These are phyloP conservation scores for Oncorhynchus tshawytscha DNA, from an alignment of 2,113 vertebrate genomes.

Conservation along the genomic window DNA sequence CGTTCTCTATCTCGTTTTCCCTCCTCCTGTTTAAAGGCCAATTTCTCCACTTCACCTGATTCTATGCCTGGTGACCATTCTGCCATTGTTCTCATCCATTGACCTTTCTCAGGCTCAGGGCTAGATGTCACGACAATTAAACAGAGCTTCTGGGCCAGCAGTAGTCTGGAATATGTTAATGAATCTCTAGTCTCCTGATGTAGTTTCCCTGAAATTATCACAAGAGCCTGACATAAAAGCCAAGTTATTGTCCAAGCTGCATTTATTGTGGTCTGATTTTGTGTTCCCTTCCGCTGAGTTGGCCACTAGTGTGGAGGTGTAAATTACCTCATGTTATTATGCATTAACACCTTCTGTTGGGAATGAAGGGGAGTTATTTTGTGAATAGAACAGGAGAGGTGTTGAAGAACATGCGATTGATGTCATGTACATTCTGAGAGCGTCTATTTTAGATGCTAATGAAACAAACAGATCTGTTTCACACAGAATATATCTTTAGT, in stretches of 20 bases:
- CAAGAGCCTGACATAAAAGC: not conserved
- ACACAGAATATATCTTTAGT: not conserved
- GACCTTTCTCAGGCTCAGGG: slow-evolving; percentile 47
- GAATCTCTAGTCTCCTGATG: slow-evolving; percentile 8
- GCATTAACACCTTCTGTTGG: slow-evolving; percentile 1
- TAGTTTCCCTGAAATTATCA: slow-evolving; percentile 5
- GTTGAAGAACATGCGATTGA: not conserved
- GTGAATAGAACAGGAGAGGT: not conserved
- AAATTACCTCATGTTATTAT: not conserved
- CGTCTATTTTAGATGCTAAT: not conserved
- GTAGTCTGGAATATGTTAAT: slow-evolving; percentile 22
- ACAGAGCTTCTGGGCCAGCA: slow-evolving; percentile 21
- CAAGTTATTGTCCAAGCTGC: not conserved
- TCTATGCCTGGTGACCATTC: slow-evolving; percentile 35
- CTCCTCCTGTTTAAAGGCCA: slow-evolving; percentile 43
- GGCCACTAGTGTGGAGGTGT: not conserved
- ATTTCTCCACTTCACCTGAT: slow-evolving; percentile 52
- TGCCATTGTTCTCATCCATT: slow-evolving; percentile 45
- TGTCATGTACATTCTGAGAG: not conserved
- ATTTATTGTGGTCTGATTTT: not conserved
- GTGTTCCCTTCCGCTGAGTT: not conserved
- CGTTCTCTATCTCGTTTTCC: not conserved
- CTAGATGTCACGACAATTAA: slow-evolving; percentile 39
- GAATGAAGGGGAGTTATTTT: not conserved
- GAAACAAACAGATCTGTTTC: not conserved